Conservation (phyloP, 2,113 vertebrate genomes). For the Rhinolophus sinicus region DNA sequence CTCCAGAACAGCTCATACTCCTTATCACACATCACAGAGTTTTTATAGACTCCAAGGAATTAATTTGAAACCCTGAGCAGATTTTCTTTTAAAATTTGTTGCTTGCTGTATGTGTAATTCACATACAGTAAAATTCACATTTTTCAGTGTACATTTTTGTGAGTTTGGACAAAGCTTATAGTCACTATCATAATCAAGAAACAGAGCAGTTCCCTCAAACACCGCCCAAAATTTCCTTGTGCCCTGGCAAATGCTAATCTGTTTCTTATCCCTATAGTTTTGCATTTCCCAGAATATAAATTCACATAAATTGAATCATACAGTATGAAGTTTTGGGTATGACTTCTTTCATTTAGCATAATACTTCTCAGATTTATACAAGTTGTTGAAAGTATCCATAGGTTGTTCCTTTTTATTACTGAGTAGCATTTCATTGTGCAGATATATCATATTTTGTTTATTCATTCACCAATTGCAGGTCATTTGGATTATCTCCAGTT, state of each 20-base stretch:
- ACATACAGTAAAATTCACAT: not conserved
- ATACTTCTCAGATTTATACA: not conserved
- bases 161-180: not conserved
- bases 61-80: not conserved
- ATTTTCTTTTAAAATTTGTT: slow-evolving; percentile 14
- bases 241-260: not conserved
- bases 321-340: not conserved
- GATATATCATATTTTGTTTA: not conserved
- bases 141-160: not conserved
- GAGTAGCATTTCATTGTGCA: not conserved
- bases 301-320: not conserved
- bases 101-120: not conserved
- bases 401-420: not conserved
- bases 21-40: not conserved
- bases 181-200: not conserved
- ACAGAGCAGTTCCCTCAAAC: not conserved
- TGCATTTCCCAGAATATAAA: not conserved
- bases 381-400: not conserved
- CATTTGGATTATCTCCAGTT: not conserved
- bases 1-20: not conserved
- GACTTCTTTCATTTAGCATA: not conserved
- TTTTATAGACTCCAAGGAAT: not conserved
- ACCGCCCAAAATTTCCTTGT: not conserved
- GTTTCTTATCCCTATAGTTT: not conserved
- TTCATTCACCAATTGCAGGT: not conserved